phyloP scores from a whole-genome alignment of 2,113 vertebrate genomes.

The Corythaixoides concolor region DNA sequence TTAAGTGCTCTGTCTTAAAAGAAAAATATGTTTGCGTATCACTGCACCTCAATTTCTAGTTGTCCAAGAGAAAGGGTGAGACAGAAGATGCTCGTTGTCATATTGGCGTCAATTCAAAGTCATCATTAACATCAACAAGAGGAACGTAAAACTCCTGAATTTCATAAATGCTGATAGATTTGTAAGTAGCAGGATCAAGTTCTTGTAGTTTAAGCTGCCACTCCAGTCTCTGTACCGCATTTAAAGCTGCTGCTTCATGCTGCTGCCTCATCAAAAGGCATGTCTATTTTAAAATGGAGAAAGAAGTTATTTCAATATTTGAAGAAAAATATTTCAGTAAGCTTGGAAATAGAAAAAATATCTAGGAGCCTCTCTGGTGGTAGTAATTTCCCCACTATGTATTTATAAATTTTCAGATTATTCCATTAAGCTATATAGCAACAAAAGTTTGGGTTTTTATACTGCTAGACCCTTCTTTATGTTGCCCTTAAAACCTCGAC shows the following conservation, averaged over 20 bases:
- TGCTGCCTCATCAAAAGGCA: constrained; percentile 99
- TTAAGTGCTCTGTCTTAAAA: constrained; percentile 45
- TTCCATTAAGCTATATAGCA: background rate
- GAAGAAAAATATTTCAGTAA: background rate
- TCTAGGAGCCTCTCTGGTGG: background rate
- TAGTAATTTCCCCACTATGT: background rate
- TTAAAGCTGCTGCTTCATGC: constrained; percentile 96
- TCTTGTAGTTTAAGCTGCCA: constrained; percentile 99
- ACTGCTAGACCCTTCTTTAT: background rate
- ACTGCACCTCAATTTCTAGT: background rate
- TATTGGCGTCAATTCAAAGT: constrained; percentile 98
- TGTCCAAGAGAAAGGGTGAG: background rate
- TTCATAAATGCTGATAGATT: constrained; percentile 98
- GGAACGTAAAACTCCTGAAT: constrained; percentile 98
- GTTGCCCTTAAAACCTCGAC: background rate
- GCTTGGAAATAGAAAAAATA: background rate
- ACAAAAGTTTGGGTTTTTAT: background rate
- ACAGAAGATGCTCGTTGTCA: constrained; percentile 69
- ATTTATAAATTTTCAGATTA: background rate
- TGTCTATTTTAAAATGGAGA: constrained; percentile 78
- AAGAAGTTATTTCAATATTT: background rate
- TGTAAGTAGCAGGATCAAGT: constrained; percentile 94
- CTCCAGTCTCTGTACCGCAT: constrained; percentile 95
- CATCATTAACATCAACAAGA: constrained; percentile 97
- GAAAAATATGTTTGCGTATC: background rate